Conservation (phyloP, 35 echinoderm and acorn worm genomes). For the Ophiothrix spiculata region DNA sequence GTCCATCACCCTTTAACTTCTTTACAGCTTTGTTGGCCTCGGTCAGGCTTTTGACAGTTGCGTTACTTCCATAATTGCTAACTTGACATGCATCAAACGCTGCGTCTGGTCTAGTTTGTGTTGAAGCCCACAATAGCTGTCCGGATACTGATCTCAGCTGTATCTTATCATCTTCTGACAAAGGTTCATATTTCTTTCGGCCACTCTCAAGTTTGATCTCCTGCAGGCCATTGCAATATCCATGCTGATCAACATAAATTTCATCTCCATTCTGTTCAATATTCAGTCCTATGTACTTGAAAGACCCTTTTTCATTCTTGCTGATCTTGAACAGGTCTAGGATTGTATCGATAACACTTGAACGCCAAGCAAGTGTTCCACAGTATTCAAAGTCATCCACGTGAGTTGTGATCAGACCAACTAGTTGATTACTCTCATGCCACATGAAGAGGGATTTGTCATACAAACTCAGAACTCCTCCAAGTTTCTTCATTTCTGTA, state of each 20-base stretch:
- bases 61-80: background rate
- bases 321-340: background rate
- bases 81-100: background rate
- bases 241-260: background rate
- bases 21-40: background rate
- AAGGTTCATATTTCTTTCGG: background rate
- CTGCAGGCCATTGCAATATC: background rate
- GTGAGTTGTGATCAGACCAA: background rate
- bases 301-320: background rate
- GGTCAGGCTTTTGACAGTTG: background rate
- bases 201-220: background rate
- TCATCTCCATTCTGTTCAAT: background rate
- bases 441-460: background rate
- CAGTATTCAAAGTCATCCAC: background rate
- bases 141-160: background rate
- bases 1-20: background rate
- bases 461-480: background rate
- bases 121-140: background rate
- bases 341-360: background rate
- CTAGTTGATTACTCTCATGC: background rate
- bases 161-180: background rate
- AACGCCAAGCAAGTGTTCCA: background rate
- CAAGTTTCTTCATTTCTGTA: background rate
- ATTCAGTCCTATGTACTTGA: background rate
- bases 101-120: background rate